Evolutionary conservation across 2,888 invertebrate genomes (phyloP).

Genomic region (Noctua comes): DNA sequence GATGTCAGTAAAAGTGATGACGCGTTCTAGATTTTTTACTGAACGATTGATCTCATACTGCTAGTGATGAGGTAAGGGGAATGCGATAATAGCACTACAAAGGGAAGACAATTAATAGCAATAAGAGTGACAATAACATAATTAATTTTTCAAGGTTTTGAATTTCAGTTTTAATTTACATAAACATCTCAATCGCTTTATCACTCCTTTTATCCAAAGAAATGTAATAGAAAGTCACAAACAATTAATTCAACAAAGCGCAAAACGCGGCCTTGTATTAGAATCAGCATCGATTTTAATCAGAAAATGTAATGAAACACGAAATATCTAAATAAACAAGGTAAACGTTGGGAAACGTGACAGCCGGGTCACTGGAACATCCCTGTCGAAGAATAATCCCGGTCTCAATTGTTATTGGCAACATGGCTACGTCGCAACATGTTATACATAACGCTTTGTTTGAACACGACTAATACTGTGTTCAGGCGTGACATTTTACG

Average conservation of each 20-base stretch:
- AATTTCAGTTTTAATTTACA: not conserved
- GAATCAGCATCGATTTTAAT: constrained; percentile 63
- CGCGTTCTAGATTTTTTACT: not conserved
- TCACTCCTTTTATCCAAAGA: constrained; percentile 25
- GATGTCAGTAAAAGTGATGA: not conserved
- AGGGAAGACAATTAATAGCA: not conserved
- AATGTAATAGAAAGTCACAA: constrained; percentile 41
- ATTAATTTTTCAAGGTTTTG: not conserved
- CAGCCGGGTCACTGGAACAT: constrained; percentile 68
- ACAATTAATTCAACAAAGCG: constrained; percentile 56
- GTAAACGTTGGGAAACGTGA: constrained; percentile 61
- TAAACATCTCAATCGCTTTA: not conserved
- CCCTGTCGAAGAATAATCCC: constrained; percentile 73
- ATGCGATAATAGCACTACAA: not conserved
- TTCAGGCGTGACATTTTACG: constrained; percentile 32
- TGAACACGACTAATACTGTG: constrained; percentile 56
- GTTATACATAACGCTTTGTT: constrained; percentile 60
- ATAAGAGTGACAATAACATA: not conserved
- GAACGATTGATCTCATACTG: not conserved
- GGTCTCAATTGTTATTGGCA: constrained; percentile 71
- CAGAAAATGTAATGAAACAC: constrained; percentile 66
- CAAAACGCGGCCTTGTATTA: constrained; percentile 44
- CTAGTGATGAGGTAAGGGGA: not conserved
- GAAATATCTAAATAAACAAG: constrained; percentile 63
- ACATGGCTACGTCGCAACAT: constrained; percentile 60